Conservation (phyloP, 2,888 invertebrate species). For the Cotesia congregata region DNA sequence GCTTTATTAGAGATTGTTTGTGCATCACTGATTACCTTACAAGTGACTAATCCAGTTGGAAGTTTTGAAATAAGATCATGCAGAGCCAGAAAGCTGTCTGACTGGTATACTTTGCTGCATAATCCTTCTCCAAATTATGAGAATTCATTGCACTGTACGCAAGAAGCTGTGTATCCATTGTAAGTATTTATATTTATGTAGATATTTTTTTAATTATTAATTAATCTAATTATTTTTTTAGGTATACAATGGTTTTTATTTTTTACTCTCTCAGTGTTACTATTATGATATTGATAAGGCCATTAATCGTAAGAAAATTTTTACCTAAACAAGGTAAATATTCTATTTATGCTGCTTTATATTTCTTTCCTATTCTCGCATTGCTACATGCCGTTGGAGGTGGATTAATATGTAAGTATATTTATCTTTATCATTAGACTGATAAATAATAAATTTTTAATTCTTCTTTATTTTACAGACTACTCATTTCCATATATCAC, state of each 20-base stretch:
- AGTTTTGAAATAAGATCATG: conserved; percentile 84
- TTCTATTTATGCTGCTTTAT: conserved; percentile 93
- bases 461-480: conserved; percentile 76
- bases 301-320: conserved; percentile 79
- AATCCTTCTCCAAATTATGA: conserved; percentile 96
- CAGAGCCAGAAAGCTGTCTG: conserved; percentile 83
- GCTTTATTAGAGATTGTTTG: conserved; percentile 86
- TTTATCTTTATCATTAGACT: conserved; percentile 25
- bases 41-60: conserved; percentile 88
- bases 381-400: conserved; percentile 90
- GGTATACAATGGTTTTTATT: conserved; percentile 92
- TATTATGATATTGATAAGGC: conserved; percentile 84
- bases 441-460: conserved; percentile 24
- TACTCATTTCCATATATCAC: conserved; percentile 94
- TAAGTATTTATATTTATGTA: conserved; percentile 73
- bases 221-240: conserved; percentile 69
- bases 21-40: conserved; percentile 83
- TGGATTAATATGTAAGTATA: conserved; percentile 88
- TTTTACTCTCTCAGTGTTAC: conserved; percentile 89
- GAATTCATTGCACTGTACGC: conserved; percentile 91
- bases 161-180: conserved; percentile 98
- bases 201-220: not conserved
- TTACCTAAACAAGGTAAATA: conserved; percentile 80
- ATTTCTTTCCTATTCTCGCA: conserved; percentile 91
- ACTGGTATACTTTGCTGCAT: conserved; percentile 96